phyloP scores from a whole-genome alignment of 2,797 vertebrate genomes.

The Anas acuta region DNA sequence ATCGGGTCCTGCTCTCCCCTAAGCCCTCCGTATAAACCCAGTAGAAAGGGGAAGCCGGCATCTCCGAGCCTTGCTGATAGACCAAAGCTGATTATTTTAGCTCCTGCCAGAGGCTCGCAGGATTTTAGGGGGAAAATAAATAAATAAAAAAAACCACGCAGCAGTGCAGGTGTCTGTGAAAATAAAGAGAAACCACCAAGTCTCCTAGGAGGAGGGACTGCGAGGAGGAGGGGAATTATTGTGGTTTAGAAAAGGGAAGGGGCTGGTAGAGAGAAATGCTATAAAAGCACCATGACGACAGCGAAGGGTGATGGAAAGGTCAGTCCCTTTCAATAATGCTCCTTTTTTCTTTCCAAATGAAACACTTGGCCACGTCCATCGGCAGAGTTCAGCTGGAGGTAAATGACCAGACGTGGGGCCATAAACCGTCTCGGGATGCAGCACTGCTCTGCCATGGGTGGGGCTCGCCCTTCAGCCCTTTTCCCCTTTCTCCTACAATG shows the following conservation, averaged over 20 bases:
- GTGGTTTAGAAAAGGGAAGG: constrained; percentile 64
- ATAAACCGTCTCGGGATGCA: constrained; percentile 48
- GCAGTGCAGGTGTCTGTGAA: constrained; percentile 43
- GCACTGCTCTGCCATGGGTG: not conserved
- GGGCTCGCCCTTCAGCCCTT: not conserved
- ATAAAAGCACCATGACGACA: constrained; percentile 74
- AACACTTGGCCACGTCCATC: constrained; percentile 78
- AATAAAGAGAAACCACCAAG: constrained; percentile 28
- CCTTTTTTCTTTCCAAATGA: constrained; percentile 61
- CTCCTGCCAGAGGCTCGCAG: not conserved
- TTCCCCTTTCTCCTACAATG: not conserved
- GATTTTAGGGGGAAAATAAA: not conserved
- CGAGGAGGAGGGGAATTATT: constrained; percentile 56
- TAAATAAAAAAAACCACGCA: not conserved
- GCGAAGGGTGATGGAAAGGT: constrained; percentile 73
- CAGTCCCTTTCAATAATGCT: constrained; percentile 70
- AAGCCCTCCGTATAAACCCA: not conserved
- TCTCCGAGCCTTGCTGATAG: not conserved
- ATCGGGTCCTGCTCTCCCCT: not conserved
- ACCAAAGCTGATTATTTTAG: not conserved
- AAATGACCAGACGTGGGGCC: constrained; percentile 79
- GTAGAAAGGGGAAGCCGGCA: not conserved
- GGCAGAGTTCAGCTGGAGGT: constrained; percentile 84
- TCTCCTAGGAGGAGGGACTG: constrained; percentile 29
- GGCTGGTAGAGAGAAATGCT: constrained; percentile 53